phyloP scores from a whole-genome alignment of 1,140 invertebrate species.

The Odontomachus brunneus region DNA sequence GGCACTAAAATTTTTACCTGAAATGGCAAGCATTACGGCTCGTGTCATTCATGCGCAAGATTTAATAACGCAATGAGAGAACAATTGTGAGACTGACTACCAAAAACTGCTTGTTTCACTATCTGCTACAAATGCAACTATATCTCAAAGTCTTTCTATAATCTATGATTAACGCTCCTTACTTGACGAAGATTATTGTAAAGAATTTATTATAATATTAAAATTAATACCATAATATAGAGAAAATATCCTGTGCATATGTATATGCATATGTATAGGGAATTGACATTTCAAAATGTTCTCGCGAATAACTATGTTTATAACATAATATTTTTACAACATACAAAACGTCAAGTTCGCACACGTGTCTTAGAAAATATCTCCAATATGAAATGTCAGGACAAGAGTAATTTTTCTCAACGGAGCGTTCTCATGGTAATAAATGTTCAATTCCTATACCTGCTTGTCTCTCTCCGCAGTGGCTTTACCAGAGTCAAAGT shows the following conservation, averaged over 20 bases:
- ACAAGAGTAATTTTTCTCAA: background rate
- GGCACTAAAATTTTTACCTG: constrained; percentile 99
- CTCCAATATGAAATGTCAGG: background rate
- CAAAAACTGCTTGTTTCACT: too few species aligned
- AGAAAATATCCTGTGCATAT: background rate
- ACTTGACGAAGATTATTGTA: background rate
- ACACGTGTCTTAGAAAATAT: constrained; percentile 3
- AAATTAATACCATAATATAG: background rate
- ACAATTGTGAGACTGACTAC: background rate
- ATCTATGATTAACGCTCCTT: background rate
- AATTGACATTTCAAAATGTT: too few species aligned
- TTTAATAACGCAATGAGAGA: background rate
- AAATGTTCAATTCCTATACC: constrained; percentile 77
- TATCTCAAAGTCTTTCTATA: background rate
- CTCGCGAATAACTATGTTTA: too few species aligned
- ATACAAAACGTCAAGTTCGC: background rate
- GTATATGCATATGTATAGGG: too few species aligned
- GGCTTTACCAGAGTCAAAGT: constrained; percentile 89
- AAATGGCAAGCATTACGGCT: constrained; percentile 60
- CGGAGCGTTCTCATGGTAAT: background rate
- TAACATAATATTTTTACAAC: too few species aligned
- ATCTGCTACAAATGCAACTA: too few species aligned
- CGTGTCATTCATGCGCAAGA: background rate
- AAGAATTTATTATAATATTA: too few species aligned
- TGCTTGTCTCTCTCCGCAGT: constrained; percentile 93